Conservation (phyloP, 1,140 invertebrate genomes). For the Neodiprion lecontei region DNA sequence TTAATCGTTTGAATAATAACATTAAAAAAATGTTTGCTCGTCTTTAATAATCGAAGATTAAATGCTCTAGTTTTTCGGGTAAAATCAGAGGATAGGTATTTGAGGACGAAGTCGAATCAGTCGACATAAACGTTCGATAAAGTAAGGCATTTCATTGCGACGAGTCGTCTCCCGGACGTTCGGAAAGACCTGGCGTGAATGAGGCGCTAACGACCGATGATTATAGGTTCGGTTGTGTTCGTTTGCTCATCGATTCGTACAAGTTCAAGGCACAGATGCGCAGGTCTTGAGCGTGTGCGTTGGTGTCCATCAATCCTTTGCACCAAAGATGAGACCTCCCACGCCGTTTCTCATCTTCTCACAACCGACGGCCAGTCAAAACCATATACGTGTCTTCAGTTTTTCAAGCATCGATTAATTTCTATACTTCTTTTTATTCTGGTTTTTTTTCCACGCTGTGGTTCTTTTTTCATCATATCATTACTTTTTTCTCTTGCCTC, state of each 20-base stretch:
- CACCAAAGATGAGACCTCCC: slow-evolving; percentile 43
- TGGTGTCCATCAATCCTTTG: slow-evolving; percentile 52
- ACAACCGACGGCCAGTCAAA: slow-evolving; percentile 16
- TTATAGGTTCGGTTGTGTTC: slow-evolving; percentile 36
- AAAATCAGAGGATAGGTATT: too few relatives aligned
- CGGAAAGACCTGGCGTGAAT: slow-evolving; percentile 44
- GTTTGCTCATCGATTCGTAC: slow-evolving; percentile 9
- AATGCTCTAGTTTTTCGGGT: too few relatives aligned
- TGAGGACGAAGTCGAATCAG: slow-evolving; percentile 13
- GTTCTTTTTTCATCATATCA: slow-evolving; percentile 11
- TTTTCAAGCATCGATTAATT: slow-evolving; percentile 11
- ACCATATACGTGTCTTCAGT: background rate
- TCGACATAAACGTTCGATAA: background rate
- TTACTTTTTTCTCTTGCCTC: slow-evolving; percentile 12
- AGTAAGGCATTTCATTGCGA: background rate
- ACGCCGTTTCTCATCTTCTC: slow-evolving; percentile 57
- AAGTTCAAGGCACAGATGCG: background rate
- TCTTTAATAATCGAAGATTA: too few relatives aligned
- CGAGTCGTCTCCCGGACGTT: slow-evolving; percentile 24
- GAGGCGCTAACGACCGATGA: slow-evolving; percentile 53
- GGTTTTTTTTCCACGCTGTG: background rate
- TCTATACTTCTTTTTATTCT: slow-evolving; percentile 12
- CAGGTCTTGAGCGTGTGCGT: background rate
- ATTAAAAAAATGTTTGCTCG: too few relatives aligned
- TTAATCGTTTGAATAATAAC: too few relatives aligned